Evolutionary conservation across 2,888 invertebrate species (phyloP).

Genomic region (Carterocephalus palaemon): DNA sequence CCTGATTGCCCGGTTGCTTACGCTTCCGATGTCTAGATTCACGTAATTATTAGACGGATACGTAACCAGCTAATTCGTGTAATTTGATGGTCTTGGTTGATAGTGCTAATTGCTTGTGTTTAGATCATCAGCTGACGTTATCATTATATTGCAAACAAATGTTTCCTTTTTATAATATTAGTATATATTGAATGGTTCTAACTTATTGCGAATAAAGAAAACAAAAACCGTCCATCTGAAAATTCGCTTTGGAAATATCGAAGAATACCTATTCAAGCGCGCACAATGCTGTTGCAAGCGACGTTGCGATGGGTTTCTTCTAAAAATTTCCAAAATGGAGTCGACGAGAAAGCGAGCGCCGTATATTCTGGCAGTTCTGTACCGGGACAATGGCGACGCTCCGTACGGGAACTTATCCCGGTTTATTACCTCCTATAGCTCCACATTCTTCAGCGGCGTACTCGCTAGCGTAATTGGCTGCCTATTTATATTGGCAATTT

Average conservation of each 20-base stretch:
- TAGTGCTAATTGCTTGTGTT: too few relatives aligned
- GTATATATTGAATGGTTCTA: not conserved
- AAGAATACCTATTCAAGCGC: conserved; percentile 40
- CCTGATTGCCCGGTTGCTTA: too few relatives aligned
- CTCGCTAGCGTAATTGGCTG: conserved; percentile 28
- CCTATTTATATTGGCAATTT: conserved; percentile 28
- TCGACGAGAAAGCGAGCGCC: conserved; percentile 44
- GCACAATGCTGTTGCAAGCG: conserved; percentile 41
- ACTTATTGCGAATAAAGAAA: not conserved
- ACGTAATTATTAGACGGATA: too few relatives aligned
- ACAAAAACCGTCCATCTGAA: conserved; percentile 29
- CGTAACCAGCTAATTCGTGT: too few relatives aligned
- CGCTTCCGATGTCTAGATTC: too few relatives aligned
- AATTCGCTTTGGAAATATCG: conserved; percentile 39
- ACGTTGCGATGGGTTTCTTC: conserved; percentile 34
- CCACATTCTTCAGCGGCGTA: conserved; percentile 25
- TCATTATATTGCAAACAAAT: too few relatives aligned
- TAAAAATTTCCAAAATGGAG: conserved; percentile 52
- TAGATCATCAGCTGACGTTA: too few relatives aligned
- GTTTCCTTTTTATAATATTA: too few relatives aligned
- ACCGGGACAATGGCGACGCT: conserved; percentile 39
- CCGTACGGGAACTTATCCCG: conserved; percentile 44
- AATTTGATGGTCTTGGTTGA: too few relatives aligned
- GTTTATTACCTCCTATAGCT: conserved; percentile 38
- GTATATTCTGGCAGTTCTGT: conserved; percentile 46